Evolutionary conservation across 2,113 vertebrate genomes (phyloP).

Genomic region (Tenrec ecaudatus): DNA sequence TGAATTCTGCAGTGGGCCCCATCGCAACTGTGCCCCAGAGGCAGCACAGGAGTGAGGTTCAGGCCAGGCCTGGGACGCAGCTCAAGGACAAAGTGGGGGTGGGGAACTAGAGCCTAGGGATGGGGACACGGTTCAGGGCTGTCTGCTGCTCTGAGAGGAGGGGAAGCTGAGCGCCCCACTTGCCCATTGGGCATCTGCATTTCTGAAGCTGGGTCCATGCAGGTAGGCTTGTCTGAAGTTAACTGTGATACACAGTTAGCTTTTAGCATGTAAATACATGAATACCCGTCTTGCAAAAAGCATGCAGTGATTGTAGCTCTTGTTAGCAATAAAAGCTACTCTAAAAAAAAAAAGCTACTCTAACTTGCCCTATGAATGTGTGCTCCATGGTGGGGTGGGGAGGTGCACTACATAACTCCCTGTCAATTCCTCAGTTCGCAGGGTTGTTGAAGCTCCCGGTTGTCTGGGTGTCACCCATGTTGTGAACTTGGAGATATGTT

Average conservation of each 20-base stretch:
- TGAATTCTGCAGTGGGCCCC: too few species aligned
- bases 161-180: slow-evolving; percentile 83
- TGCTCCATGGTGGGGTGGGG: not conserved
- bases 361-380: not conserved
- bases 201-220: slow-evolving; percentile 74
- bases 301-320: not conserved
- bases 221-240: slow-evolving; percentile 69
- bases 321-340: not conserved
- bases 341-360: too few species aligned
- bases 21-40: too few species aligned
- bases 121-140: too few species aligned
- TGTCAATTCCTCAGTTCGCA: not conserved
- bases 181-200: too few species aligned
- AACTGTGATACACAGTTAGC: slow-evolving; percentile 26
- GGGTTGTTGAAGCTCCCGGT: not conserved
- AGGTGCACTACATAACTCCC: not conserved
- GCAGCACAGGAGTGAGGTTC: too few species aligned
- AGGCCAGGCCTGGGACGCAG: too few species aligned
- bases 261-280: slow-evolving; percentile 54
- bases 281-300: slow-evolving; percentile 26
- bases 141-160: slow-evolving; percentile 80
- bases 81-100: too few species aligned
- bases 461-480: not conserved
- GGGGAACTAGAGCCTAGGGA: too few species aligned
- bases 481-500: not conserved